Evolutionary conservation across 2,797 vertebrate genomes (phyloP).

Genomic region (Sebastes elongatus): DNA sequence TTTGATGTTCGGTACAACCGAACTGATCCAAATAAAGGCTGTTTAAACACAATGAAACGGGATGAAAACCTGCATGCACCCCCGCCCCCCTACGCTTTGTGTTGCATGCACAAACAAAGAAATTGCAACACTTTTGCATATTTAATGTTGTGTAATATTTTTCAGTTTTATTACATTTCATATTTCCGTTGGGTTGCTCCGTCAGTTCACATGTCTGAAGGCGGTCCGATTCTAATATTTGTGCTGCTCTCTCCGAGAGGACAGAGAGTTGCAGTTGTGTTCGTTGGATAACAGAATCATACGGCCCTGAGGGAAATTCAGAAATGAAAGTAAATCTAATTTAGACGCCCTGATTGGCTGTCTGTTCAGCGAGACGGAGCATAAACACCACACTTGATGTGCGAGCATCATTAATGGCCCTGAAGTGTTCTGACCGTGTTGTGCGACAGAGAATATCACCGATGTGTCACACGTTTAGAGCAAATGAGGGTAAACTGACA

Average conservation of each 20-base stretch:
- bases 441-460: slow-evolving; percentile 48
- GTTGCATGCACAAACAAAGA: slow-evolving; percentile 31
- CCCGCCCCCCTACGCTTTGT: background rate
- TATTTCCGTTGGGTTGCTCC: slow-evolving; percentile 15
- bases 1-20: background rate
- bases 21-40: slow-evolving; percentile 4
- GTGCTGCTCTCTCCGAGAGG: slow-evolving; percentile 33
- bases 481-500: slow-evolving; percentile 43
- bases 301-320: slow-evolving; percentile 71
- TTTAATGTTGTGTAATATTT: slow-evolving; percentile 4
- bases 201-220: slow-evolving; percentile 41
- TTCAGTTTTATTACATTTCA: slow-evolving; percentile 6
- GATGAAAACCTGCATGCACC: background rate
- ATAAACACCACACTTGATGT: slow-evolving; percentile 73
- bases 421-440: slow-evolving; percentile 70
- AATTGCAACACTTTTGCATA: slow-evolving; percentile 5
- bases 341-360: slow-evolving; percentile 67
- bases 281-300: slow-evolving; percentile 74
- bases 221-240: slow-evolving; percentile 55
- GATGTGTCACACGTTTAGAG: slow-evolving; percentile 47
- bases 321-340: slow-evolving; percentile 79
- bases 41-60: background rate
- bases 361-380: slow-evolving; percentile 68
- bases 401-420: slow-evolving; percentile 71
- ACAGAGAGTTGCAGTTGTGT: slow-evolving; percentile 51